A percentile compares a stretch with the other conserved stretches of the same genome.
Conservation (phyloP, 1,140 invertebrate genomes). For the Drosophila bipectinata region DNA sequence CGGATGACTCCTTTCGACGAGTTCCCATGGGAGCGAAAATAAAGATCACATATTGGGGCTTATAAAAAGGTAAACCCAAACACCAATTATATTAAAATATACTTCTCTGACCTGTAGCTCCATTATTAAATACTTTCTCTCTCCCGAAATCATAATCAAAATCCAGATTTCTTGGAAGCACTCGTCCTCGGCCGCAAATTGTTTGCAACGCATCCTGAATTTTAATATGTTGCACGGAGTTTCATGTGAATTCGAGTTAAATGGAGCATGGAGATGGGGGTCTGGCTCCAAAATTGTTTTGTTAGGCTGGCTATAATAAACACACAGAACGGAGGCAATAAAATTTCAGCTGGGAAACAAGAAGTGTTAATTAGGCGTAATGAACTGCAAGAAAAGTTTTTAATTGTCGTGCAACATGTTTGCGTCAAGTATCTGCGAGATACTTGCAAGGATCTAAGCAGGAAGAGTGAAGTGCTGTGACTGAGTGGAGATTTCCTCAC, state of each 20-base stretch:
- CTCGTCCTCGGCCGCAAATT: conserved; percentile 53
- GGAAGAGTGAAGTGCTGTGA: conserved; percentile 3
- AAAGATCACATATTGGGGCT: background rate
- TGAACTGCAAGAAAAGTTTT: conserved; percentile 58
- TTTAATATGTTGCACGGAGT: conserved; percentile 58
- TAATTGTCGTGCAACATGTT: conserved; percentile 69
- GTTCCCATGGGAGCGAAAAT: background rate
- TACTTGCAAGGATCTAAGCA: conserved; percentile 31
- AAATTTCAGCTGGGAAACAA: conserved; percentile 69
- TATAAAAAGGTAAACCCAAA: background rate
- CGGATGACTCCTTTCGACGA: conserved; percentile 6
- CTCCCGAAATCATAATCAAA: conserved; percentile 5
- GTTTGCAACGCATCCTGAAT: conserved; percentile 70
- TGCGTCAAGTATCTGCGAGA: conserved; percentile 55
- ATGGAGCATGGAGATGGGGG: conserved; percentile 3
- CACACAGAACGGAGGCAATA: conserved; percentile 73
- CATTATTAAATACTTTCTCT: background rate
- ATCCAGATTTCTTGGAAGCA: conserved; percentile 1
- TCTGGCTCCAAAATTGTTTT: conserved; percentile 57
- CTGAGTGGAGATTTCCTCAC: conserved; percentile 5
- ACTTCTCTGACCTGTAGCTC: too few relatives aligned
- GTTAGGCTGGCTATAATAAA: conserved; percentile 47
- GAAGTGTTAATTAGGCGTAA: conserved; percentile 81
- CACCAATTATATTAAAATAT: background rate
- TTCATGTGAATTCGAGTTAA: conserved; percentile 4